phyloP scores from a whole-genome alignment of 2,888 invertebrate species.

The Keiferia lycopersicella region DNA sequence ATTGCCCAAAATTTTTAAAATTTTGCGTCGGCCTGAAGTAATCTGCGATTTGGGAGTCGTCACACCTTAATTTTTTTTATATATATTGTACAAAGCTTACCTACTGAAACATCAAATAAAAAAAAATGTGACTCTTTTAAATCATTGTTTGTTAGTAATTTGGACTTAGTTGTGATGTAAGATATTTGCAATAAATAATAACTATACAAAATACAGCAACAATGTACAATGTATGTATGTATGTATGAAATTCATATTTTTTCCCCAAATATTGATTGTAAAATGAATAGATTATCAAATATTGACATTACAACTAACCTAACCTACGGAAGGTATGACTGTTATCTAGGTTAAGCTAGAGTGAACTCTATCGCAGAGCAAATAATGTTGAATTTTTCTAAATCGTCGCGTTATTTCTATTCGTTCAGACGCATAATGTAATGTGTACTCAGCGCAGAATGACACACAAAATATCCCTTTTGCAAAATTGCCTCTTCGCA shows the following conservation, averaged over 20 bases:
- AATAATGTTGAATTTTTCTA: slow-evolving; percentile 7
- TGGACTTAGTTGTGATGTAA: background rate
- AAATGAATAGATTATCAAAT: too few species aligned
- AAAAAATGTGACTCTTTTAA: background rate
- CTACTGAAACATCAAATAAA: background rate
- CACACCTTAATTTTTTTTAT: background rate
- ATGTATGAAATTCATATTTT: too few species aligned
- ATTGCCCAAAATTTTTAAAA: background rate
- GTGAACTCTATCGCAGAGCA: background rate
- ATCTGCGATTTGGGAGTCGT: background rate
- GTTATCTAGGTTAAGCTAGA: slow-evolving; percentile 13
- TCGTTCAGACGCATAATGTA: too few species aligned
- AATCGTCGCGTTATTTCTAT: background rate
- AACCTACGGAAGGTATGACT: background rate
- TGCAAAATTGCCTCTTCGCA: too few species aligned
- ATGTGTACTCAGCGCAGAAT: too few species aligned
- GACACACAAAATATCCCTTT: too few species aligned
- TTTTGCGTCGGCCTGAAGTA: background rate
- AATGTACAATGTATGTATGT: too few species aligned
- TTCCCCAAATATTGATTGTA: too few species aligned
- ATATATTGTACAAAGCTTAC: background rate
- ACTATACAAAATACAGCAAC: background rate
- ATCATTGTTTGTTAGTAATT: background rate
- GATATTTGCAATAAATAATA: background rate
- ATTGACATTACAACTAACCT: background rate